These are phyloP conservation scores for Anhinga rufa DNA, from an alignment of 2,113 vertebrate genomes.

Conservation along the genomic window DNA sequence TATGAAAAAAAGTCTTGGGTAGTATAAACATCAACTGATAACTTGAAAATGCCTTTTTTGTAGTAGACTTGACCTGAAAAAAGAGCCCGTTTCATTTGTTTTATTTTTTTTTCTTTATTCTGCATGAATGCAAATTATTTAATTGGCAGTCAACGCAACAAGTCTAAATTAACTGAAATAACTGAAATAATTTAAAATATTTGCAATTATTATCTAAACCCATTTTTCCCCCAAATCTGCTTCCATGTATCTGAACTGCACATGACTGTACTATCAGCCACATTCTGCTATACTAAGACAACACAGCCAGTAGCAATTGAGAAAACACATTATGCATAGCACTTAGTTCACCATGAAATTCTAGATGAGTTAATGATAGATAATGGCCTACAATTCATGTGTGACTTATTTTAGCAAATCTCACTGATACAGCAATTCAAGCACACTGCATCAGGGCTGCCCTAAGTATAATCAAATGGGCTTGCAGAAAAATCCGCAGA, in stretches of 20 bases:
- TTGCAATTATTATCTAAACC: background rate
- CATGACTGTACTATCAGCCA: background rate
- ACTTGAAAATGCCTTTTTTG: background rate
- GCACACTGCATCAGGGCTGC: background rate
- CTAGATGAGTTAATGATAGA: slow-evolving; percentile 34
- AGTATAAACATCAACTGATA: background rate
- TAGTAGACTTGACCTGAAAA: background rate
- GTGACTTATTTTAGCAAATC: slow-evolving; percentile 19
- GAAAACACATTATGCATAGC: slow-evolving; percentile 6
- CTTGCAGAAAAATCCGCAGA: background rate
- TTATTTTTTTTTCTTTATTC: background rate
- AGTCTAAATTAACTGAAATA: background rate
- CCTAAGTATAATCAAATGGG: background rate
- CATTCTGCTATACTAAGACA: background rate
- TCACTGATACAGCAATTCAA: slow-evolving; percentile 6
- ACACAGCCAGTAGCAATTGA: background rate
- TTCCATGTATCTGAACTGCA: background rate
- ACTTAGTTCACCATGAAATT: background rate
- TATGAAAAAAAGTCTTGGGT: background rate
- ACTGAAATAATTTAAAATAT: background rate
- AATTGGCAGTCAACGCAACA: background rate
- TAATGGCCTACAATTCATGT: slow-evolving; percentile 30
- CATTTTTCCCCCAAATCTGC: background rate
- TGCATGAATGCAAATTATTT: background rate
- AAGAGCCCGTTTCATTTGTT: background rate